A percentile compares a stretch with the other conserved stretches of the same genome.
Conservation (phyloP, 2,888 invertebrate genomes). For the Leptarthrus brevirostris region DNA sequence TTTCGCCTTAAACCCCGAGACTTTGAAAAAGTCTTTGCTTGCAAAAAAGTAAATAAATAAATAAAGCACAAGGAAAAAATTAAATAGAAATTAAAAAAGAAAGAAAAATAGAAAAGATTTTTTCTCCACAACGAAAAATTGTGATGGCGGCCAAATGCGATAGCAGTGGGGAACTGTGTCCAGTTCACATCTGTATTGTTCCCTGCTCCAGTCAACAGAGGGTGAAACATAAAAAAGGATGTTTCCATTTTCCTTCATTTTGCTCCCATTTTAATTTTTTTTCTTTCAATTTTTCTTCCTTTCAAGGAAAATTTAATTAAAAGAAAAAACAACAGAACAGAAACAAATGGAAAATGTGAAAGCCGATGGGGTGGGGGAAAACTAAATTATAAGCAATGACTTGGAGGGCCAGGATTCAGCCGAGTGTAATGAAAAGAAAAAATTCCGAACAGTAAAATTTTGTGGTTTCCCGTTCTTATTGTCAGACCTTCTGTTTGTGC, state of each 20-base stretch:
- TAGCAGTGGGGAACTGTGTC: constrained; percentile 3
- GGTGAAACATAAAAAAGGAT: constrained; percentile 48
- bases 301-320: constrained; percentile 50
- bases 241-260: constrained; percentile 45
- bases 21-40: constrained; percentile 12
- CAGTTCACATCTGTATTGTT: constrained; percentile 49
- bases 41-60: constrained; percentile 36
- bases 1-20: constrained; percentile 54
- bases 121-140: constrained; percentile 31
- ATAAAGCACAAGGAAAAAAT: constrained; percentile 37
- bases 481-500: constrained; percentile 1
- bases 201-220: constrained; percentile 15
- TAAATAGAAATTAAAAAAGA: constrained; percentile 48
- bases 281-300: constrained; percentile 48
- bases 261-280: constrained; percentile 31
- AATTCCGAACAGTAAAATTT: constrained; percentile 46
- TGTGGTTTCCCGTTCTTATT: constrained; percentile 30
- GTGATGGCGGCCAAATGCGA: constrained; percentile 26
- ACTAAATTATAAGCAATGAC: constrained; percentile 48
- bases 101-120: constrained; percentile 46
- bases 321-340: constrained; percentile 46
- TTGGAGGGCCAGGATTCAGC: not conserved
- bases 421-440: constrained; percentile 28
- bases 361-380: constrained; percentile 23
- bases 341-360: constrained; percentile 40